Percentiles rank a stretch among this genome's conserved stretches.
phyloP scores from a whole-genome alignment of 2,888 invertebrate species.

The Gymnoscelis rufifasciata region DNA sequence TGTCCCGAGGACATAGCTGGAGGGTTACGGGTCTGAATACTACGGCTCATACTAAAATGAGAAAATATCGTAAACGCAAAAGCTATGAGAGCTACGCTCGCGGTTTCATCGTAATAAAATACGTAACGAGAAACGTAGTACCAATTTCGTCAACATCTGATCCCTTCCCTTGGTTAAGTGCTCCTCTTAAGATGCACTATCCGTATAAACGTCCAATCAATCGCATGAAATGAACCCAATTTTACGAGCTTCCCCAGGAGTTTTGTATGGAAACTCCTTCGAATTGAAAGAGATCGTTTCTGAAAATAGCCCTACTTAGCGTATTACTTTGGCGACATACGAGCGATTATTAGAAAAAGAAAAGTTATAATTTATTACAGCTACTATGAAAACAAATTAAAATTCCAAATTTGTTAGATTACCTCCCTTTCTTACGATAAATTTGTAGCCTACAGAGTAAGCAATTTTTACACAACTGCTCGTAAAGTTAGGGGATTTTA shows the following conservation, averaged over 20 bases:
- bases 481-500: too few species aligned
- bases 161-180: constrained; percentile 3
- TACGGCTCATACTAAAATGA: not conserved
- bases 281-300: not conserved
- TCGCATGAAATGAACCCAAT: not conserved
- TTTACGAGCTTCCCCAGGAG: not conserved
- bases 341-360: not conserved
- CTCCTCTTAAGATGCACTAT: constrained; percentile 3
- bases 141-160: constrained; percentile 4
- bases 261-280: constrained; percentile 2
- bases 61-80: constrained; percentile 3
- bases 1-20: constrained; percentile 5
- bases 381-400: too few species aligned
- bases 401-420: too few species aligned
- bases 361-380: too few species aligned
- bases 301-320: not conserved
- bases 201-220: constrained; percentile 4
- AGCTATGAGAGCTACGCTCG: constrained; percentile 2
- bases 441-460: too few species aligned
- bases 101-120: constrained; percentile 3
- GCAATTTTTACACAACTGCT: too few species aligned
- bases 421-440: too few species aligned
- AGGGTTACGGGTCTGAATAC: constrained; percentile 5
- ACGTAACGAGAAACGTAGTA: constrained; percentile 3
- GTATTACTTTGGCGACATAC: not conserved